A percentile compares a stretch with the other conserved stretches of the same genome.
Conservation (phyloP, 2,888 invertebrate species). For the Cyclophora albipunctata region DNA sequence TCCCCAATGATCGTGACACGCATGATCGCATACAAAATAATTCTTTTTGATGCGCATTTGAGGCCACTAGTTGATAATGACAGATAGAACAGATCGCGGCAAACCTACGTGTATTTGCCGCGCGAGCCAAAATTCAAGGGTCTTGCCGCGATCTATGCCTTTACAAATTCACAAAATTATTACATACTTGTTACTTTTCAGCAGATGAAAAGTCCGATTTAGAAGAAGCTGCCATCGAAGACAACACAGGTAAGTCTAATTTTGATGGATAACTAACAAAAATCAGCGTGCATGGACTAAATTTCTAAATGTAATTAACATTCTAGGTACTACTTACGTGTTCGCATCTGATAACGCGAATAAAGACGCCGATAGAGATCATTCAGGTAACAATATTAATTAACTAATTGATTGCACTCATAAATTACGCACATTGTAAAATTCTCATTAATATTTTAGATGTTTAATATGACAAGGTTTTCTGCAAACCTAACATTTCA, state of each 20-base stretch:
- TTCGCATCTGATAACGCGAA: conserved; percentile 36
- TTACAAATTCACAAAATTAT: not conserved
- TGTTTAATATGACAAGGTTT: not conserved
- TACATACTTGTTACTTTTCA: conserved; percentile 22
- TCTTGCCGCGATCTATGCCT: not conserved
- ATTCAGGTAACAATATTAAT: conserved; percentile 32
- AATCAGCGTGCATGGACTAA: too few relatives aligned
- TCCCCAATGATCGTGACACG: too few relatives aligned
- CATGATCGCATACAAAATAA: too few relatives aligned
- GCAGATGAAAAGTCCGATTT: conserved; percentile 56
- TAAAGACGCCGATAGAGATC: conserved; percentile 44
- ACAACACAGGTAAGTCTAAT: conserved; percentile 32
- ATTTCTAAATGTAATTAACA: not conserved
- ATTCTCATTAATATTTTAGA: not conserved
- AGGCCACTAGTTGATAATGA: too few relatives aligned
- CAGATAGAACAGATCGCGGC: too few relatives aligned
- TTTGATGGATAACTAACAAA: too few relatives aligned
- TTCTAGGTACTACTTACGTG: conserved; percentile 46
- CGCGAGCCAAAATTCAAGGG: too few relatives aligned
- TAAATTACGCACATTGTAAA: not conserved
- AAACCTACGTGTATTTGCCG: too few relatives aligned
- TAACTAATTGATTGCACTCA: not conserved
- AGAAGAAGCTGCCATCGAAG: conserved; percentile 49
- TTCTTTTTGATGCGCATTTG: too few relatives aligned
- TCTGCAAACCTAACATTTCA: too few relatives aligned